These are phyloP conservation scores for Ibycter americanus DNA, from an alignment of 2,797 vertebrate genomes.

Conservation along the genomic window DNA sequence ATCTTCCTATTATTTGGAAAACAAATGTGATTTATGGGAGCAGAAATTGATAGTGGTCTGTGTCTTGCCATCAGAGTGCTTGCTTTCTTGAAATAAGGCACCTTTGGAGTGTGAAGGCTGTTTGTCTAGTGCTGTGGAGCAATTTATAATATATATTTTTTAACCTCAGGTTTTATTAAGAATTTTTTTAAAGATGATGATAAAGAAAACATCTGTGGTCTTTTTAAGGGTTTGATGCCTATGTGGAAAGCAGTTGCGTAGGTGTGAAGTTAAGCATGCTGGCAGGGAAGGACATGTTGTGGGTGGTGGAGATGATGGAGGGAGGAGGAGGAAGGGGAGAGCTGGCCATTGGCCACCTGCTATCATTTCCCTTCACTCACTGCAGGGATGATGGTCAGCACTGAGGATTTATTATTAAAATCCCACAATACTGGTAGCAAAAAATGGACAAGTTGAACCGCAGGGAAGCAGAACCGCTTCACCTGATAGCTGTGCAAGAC, in stretches of 20 bases:
- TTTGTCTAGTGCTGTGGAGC: not conserved
- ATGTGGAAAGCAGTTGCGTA: not conserved
- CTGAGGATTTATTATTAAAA: not conserved
- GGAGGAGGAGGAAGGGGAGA: not conserved
- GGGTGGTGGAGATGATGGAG: not conserved
- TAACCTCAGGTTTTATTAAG: not conserved
- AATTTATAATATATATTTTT: not conserved
- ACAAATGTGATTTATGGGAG: conserved; percentile 30
- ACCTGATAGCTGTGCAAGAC: not conserved
- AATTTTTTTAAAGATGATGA: not conserved
- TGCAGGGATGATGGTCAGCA: not conserved
- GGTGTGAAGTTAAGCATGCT: not conserved
- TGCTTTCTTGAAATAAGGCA: not conserved
- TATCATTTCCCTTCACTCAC: not conserved
- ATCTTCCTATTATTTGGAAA: conserved; percentile 45
- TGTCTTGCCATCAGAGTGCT: not conserved
- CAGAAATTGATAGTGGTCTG: not conserved
- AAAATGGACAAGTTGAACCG: not conserved
- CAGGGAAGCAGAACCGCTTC: not conserved
- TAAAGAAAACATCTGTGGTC: not conserved
- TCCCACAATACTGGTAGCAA: not conserved
- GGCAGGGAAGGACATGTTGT: not conserved
- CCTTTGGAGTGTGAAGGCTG: conserved; percentile 1
- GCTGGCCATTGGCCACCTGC: not conserved
- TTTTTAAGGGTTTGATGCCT: not conserved